These are phyloP conservation scores for Pristiophorus japonicus DNA, from an alignment of 2,113 vertebrate species.

Conservation along the genomic window DNA sequence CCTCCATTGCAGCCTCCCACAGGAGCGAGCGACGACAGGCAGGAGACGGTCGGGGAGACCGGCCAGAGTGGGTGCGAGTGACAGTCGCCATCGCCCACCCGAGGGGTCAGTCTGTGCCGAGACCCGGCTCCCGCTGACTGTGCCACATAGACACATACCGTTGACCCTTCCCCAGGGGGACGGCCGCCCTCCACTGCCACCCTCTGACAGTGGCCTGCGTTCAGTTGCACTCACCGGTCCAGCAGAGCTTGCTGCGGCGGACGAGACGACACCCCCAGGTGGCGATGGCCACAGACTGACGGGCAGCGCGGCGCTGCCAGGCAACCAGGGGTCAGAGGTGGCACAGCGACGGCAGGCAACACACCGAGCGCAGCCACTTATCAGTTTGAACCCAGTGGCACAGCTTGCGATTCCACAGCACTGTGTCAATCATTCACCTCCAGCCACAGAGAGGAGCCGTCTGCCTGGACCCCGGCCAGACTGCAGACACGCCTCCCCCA, in stretches of 20 bases:
- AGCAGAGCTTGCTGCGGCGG: no score
- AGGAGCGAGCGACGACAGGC: neutral
- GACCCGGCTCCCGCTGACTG: no score
- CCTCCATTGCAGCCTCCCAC: neutral
- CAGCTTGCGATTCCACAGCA: neutral
- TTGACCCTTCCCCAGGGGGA: no score
- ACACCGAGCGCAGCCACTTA: neutral
- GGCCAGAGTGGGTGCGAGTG: no score
- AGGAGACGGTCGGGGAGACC: neutral
- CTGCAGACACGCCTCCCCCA: neutral
- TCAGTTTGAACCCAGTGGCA: neutral
- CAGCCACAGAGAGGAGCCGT: neutral
- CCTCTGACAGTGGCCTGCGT: neutral
- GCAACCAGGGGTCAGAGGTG: neutral
- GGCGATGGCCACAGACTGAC: neutral
- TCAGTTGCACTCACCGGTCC: neutral
- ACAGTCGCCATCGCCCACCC: no score
- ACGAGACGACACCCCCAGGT: neutral
- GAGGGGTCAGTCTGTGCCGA: neutral
- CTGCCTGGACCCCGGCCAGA: neutral
- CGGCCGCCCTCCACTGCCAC: no score
- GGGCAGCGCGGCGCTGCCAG: neutral
- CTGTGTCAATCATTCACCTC: neutral
- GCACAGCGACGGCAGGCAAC: no score
- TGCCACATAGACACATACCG: neutral